Conservation (phyloP, 2,797 vertebrate species). For the Enteromius radiatus region DNA sequence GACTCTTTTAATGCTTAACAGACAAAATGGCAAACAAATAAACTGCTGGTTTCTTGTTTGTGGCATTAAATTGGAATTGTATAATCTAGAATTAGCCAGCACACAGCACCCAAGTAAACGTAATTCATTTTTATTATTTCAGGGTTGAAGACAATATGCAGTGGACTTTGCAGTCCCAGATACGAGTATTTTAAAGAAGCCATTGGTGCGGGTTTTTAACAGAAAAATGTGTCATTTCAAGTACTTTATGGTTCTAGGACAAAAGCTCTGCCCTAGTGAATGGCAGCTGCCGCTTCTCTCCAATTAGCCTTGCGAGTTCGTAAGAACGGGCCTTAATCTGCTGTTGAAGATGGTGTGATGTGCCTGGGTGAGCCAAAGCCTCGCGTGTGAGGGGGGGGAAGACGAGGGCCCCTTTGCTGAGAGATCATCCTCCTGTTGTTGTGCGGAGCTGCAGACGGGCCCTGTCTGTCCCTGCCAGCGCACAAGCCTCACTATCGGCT, state of each 20-base stretch:
- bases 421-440: conserved; percentile 81
- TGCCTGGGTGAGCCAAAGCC: conserved; percentile 70
- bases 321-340: conserved; percentile 73
- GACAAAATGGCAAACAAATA: conserved; percentile 1
- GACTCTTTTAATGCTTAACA: conserved; percentile 1
- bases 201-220: conserved; percentile 64
- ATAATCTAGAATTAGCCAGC: neutral
- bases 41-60: neutral
- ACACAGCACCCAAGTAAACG: neutral
- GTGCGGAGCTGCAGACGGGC: conserved; percentile 76
- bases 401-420: conserved; percentile 74
- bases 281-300: conserved; percentile 46
- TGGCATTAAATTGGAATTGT: conserved; percentile 1
- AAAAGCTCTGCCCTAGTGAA: conserved; percentile 45
- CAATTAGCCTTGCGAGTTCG: conserved; percentile 54
- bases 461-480: conserved; percentile 76
- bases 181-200: conserved; percentile 66
- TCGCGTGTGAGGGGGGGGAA: conserved; percentile 64
- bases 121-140: conserved; percentile 49
- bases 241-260: conserved; percentile 62
- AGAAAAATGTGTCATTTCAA: conserved; percentile 65
- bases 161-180: conserved; percentile 72
- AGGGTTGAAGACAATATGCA: conserved; percentile 60
- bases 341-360: conserved; percentile 73
- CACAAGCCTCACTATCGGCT: conserved; percentile 77